Evolutionary conservation across 2,797 vertebrate genomes (phyloP), one percentile per base, ranked within the genome.

Genomic region (Channa striata): DNA sequence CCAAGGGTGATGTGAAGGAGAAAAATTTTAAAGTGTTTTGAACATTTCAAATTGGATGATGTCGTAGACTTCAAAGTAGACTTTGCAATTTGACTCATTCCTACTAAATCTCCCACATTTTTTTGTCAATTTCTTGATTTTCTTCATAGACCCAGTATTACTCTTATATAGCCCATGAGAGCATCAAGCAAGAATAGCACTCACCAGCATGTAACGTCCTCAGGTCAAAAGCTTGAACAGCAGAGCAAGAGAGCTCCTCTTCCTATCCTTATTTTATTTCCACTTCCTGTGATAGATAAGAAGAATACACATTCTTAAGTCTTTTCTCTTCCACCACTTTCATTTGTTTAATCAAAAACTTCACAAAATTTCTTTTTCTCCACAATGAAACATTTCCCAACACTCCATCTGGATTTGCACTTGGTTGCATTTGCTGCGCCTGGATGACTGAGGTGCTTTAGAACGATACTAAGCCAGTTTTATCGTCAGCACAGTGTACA

Each of bases 31-130:
- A 62, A 68, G 43, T 49, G 69, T 61, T 61, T 42, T n/a, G 52
- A 49, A 43, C 49, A 51, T 50, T 74, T 73, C 59, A 74, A 81
- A 82, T 73, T 86, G 54, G 77, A 82, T 14, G 43, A 72, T 63
- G 46, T 65, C 49, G 57, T 59, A 51, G 73, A 75, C 58, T 77
- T 80, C 49, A 64, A 65, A 62, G n/a, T 72, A 59, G 82, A 77
- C 66, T 60, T 5, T 16, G 56, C 46, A 59, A 77, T 25, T 11
- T 23, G 13, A 33, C 69, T 67, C 56, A 52, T 33, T 52, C 42
- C 42, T n/a, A 19, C 49, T 44, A 13, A 17, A 40, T 34, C 54
- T 47, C 47, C 47, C 13, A 59, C 25, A 17, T 30, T 13, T 44
- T 59, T 17, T 1, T n/a, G 52, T 47, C 57, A 30, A 17, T 58